Conservation (phyloP, 2,797 vertebrate genomes). For the Poecilia picta region DNA sequence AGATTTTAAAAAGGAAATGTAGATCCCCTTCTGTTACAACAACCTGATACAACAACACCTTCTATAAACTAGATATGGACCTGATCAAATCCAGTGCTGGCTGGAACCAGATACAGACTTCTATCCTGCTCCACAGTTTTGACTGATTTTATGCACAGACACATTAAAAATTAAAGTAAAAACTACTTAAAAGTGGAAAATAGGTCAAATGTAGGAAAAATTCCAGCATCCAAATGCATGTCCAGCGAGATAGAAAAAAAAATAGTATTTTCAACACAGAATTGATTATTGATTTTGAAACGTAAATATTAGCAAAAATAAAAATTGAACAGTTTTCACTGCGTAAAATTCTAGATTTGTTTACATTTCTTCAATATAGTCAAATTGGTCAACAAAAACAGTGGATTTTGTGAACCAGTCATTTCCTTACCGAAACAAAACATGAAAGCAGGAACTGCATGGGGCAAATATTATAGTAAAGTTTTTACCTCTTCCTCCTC, state of each 20-base stretch:
- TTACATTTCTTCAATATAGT: neutral
- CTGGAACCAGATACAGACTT: neutral
- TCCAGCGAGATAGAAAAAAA: neutral
- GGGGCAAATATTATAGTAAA: too few relatives aligned
- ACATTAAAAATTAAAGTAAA: neutral
- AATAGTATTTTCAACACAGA: neutral
- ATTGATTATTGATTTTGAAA: neutral
- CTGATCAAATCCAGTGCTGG: neutral
- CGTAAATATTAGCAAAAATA: neutral
- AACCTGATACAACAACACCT: too few relatives aligned
- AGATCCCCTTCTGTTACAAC: neutral
- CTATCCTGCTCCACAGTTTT: too few relatives aligned
- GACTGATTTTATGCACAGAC: neutral
- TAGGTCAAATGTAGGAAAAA: neutral
- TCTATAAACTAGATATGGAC: neutral
- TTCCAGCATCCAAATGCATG: neutral
- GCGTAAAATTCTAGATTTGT: neutral
- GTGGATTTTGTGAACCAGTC: neutral
- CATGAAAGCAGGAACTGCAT: neutral
- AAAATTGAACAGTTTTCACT: neutral
- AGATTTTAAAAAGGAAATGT: neutral
- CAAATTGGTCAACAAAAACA: neutral
- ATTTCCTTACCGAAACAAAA: neutral
- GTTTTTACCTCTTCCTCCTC: too few relatives aligned
- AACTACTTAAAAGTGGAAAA: neutral